Evolutionary conservation across 2,888 invertebrate species (phyloP), one percentile per base, ranked within the genome.

Genomic region (Lasioglossum calceatum): DNA sequence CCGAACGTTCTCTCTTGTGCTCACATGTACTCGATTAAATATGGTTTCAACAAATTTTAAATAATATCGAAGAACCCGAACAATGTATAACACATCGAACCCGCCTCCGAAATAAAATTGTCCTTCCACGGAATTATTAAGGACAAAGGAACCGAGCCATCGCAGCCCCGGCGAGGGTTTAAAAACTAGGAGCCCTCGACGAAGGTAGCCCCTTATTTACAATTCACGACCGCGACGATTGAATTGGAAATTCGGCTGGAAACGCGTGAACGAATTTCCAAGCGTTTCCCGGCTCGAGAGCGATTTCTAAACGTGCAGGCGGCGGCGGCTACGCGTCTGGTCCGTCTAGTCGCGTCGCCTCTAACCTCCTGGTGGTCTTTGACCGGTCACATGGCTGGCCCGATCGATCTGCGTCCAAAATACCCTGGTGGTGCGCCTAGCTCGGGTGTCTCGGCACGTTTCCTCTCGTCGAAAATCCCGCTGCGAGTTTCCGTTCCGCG

Each of bases 351-450:
- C 61, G 27, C 61, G 70, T 39, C 70, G 19, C 64, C 50, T 81
- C 84, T 79, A 79, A 83, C 79, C 83, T 81, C 82, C 79, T 72
- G 73, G 74, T 87, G 82, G 82, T 83, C 78, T 86, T 86, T 83
- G 87, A 81, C 83, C 87, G 87, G 81, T 87, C 86, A 86, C 86
- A 81, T 86, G 87, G 84, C 64, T 50, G 72, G 58, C 54, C 76
- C 85, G 87, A 90, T 90, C 90, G 90, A 90, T 90, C 87, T 86
- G 81, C 86, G 82, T 83, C 90, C 85, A 88, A 90, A 90, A 90
- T 90, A 90, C 87, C 77, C 81, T 73, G 54, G 42, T 32, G 61
- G 64, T 39, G n/a, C 81, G 54, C 39, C 64, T 19, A 39, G 36
- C 64, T 54, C 42, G 58, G 39, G 0, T 10, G 50, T 54, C 54